Evolutionary conservation across 2,888 invertebrate species (phyloP), one percentile per base, ranked within the genome.

Genomic region (Tinea pellionella): DNA sequence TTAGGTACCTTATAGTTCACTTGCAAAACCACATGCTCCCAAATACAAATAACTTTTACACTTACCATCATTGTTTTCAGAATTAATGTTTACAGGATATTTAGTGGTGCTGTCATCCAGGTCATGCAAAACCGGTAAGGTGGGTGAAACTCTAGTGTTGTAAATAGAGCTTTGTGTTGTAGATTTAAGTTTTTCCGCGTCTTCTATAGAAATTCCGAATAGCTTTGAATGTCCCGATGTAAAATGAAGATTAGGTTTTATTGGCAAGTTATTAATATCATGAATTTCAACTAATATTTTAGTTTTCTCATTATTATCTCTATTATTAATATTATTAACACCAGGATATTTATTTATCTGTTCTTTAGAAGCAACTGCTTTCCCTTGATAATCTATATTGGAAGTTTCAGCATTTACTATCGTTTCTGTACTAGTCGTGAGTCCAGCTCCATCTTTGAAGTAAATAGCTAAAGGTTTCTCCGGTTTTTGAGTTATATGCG

Each of bases 181-280:
- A 12, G 88, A 76, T 63, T 74, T 76, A 73, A 83, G 84, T 61
- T 86, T 85, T 63, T 86, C 89, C 61, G 90, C 89, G 62, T 90
- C 90, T 68, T 90, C 90, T 56, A 90, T 88, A 60, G 90, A 89
- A 62, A 90, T 82, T 61, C 90, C 90, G 65, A 91, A 90, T 62
- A 89, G 80, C 63, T 90, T 90, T 61, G 90, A 90, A 73, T 90
- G 90, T 43, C 90, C 90, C 47, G 90, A 90, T 4, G 90, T 90
- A 65, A 90, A 90, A 63, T 75, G 79, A 19, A 74, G 65, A 41
- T 76, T 70, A 7, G 65, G 63, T 29, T 67, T 69, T 19, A 63
- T 60, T 42, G 59, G 41, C 8, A 13, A 29, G 6, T 64, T 63
- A n/a, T 62, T 64, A 2, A 61, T 61, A 12, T 62, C 62, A 55